Percentiles rank a stretch among this genome's conserved stretches.
Evolutionary conservation across 1,140 invertebrate species (phyloP).

Genomic region (Drosophila erecta): DNA sequence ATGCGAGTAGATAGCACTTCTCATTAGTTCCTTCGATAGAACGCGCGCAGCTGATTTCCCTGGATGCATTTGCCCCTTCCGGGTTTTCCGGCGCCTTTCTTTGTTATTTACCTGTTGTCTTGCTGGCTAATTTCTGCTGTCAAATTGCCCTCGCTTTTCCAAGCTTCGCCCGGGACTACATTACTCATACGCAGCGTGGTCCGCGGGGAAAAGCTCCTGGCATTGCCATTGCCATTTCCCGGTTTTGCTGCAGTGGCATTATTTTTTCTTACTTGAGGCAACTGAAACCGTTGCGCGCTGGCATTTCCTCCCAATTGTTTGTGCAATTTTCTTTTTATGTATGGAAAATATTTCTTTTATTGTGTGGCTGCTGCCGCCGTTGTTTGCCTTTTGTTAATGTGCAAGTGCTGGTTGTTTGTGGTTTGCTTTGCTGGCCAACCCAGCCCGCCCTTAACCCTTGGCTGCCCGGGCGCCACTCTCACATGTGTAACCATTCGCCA

Average conservation of each 20-base stretch:
- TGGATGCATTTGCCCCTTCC: background rate
- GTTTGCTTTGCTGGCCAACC: conserved; percentile 21
- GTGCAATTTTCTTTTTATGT: conserved; percentile 34
- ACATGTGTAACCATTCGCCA: conserved; percentile 39
- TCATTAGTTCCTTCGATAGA: background rate
- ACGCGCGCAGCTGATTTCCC: background rate
- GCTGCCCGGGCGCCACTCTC: background rate
- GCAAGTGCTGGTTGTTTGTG: conserved; percentile 31
- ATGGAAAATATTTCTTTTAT: conserved; percentile 27
- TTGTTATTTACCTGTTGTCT: conserved; percentile 1
- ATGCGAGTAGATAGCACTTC: too few relatives aligned
- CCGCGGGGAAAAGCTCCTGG: background rate
- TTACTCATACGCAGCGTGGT: conserved; percentile 15
- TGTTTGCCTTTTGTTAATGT: conserved; percentile 37
- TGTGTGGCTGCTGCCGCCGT: conserved; percentile 7
- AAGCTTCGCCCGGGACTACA: too few relatives aligned
- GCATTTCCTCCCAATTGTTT: conserved; percentile 18
- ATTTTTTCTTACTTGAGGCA: conserved; percentile 42
- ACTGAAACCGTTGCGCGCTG: conserved; percentile 5
- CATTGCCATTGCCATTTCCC: background rate
- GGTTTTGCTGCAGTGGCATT: background rate
- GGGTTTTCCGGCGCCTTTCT: background rate
- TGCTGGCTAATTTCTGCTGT: conserved; percentile 15
- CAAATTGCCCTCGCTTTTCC: conserved; percentile 5
- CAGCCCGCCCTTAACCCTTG: background rate